Percentiles rank a stretch among this genome's conserved stretches.
These are phyloP conservation scores for Melinopterus prodromus DNA, from an alignment of 2,888 invertebrate genomes.

Conservation along the genomic window DNA sequence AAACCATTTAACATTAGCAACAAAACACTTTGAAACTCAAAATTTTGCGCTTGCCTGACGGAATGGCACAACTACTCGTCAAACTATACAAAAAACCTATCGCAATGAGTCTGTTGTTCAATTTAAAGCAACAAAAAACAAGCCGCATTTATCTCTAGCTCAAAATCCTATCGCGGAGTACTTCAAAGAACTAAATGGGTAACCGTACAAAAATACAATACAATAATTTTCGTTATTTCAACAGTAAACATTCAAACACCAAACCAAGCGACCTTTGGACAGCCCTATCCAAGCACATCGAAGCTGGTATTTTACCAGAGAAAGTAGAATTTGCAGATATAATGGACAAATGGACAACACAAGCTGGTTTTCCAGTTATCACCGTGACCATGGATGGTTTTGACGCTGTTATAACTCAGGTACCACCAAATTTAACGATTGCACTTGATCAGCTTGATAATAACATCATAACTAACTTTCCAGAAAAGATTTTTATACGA, in stretches of 20 bases:
- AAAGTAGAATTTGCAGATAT: conserved; percentile 49
- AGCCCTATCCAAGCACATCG: conserved; percentile 55
- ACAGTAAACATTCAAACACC: conserved; percentile 51
- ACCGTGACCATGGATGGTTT: conserved; percentile 54
- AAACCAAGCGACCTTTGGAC: conserved; percentile 64
- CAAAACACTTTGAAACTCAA: too few species aligned
- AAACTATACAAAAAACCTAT: too few species aligned
- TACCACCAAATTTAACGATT: conserved; percentile 29
- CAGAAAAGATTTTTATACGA: conserved; percentile 44
- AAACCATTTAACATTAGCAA: too few species aligned
- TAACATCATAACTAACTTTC: too few species aligned
- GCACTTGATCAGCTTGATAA: not conserved
- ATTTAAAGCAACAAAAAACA: too few species aligned
- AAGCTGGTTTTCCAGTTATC: conserved; percentile 69
- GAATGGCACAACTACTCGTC: too few species aligned
- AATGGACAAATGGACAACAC: conserved; percentile 69
- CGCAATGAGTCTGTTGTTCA: too few species aligned
- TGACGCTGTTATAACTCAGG: conserved; percentile 47
- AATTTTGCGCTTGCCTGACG: too few species aligned
- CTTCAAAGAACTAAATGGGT: too few species aligned
- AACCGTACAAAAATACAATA: too few species aligned
- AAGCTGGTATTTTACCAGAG: conserved; percentile 33
- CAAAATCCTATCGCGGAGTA: too few species aligned
- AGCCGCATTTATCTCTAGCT: too few species aligned
- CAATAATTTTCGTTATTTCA: not conserved